Conservation (phyloP, 2,113 vertebrate species). For the Misgurnus anguillicaudatus region DNA sequence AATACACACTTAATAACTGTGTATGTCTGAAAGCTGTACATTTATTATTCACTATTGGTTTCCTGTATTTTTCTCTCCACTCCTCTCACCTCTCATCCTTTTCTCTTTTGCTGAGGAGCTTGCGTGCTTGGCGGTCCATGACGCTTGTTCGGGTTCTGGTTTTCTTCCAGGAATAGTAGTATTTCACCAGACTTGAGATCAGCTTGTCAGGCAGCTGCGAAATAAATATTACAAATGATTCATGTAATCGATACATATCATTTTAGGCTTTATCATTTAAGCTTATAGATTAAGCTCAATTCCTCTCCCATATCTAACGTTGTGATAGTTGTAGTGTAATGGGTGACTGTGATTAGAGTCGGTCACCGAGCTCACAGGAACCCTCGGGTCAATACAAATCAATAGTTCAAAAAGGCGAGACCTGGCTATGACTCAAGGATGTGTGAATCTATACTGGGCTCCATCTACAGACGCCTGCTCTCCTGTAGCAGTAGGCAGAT, state of each 20-base stretch:
- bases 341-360: background rate
- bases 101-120: constrained; percentile 84
- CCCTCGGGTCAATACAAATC: background rate
- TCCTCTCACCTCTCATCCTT: constrained; percentile 83
- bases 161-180: constrained; percentile 95
- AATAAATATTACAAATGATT: background rate
- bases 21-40: background rate
- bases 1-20: background rate
- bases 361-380: background rate
- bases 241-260: constrained; percentile 18
- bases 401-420: background rate
- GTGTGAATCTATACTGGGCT: constrained; percentile 14
- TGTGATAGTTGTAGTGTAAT: background rate
- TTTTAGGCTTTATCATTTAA: no score
- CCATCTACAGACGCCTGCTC: constrained; percentile 5
- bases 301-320: background rate
- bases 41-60: background rate
- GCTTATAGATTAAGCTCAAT: no score
- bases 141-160: constrained; percentile 87
- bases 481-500: constrained; percentile 44
- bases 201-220: constrained; percentile 87
- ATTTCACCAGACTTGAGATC: constrained; percentile 89
- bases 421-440: background rate
- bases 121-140: constrained; percentile 90
- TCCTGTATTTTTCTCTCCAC: background rate